phyloP scores from a whole-genome alignment of 1,140 invertebrate species.

The Elysia chlorotica region DNA sequence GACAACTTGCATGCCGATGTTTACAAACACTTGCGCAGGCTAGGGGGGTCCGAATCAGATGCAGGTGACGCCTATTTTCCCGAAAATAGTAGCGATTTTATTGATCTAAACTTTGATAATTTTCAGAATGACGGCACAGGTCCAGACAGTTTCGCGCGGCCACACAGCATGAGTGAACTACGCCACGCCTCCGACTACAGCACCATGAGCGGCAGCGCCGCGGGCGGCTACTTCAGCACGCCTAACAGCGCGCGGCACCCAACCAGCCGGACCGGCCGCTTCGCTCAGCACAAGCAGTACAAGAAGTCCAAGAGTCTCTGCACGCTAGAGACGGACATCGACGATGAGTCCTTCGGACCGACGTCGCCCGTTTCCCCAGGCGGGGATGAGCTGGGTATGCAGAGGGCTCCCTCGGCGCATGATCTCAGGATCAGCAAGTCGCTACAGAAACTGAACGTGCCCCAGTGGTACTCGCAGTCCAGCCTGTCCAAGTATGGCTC shows the following conservation, averaged over 20 bases:
- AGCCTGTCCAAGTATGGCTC: conserved; percentile 51
- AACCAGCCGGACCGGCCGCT: conserved; percentile 39
- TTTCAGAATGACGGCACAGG: conserved; percentile 30
- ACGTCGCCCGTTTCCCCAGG: conserved; percentile 9
- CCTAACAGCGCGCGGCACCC: neutral
- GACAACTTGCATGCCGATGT: conserved; percentile 41
- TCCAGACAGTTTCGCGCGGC: conserved; percentile 39
- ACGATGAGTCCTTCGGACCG: conserved; percentile 38
- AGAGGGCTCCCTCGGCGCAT: conserved; percentile 75
- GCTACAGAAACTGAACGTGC: conserved; percentile 88
- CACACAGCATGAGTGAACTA: conserved; percentile 55
- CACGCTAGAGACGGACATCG: conserved; percentile 53
- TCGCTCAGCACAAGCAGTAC: conserved; percentile 42
- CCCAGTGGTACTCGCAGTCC: conserved; percentile 92
- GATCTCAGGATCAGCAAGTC: conserved; percentile 90
- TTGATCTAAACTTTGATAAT: conserved; percentile 49
- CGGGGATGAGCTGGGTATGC: conserved; percentile 67
- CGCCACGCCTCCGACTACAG: conserved; percentile 24
- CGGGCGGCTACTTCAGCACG: neutral
- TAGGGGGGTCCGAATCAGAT: conserved; percentile 46
- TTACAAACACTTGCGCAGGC: conserved; percentile 32
- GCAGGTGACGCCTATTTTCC: conserved; percentile 42
- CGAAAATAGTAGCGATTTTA: conserved; percentile 44
- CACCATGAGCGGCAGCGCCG: conserved; percentile 8
- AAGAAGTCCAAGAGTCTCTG: conserved; percentile 56